These are phyloP conservation scores for Lasioglossum pauxillum DNA, from an alignment of 2,888 invertebrate species.

Conservation along the genomic window DNA sequence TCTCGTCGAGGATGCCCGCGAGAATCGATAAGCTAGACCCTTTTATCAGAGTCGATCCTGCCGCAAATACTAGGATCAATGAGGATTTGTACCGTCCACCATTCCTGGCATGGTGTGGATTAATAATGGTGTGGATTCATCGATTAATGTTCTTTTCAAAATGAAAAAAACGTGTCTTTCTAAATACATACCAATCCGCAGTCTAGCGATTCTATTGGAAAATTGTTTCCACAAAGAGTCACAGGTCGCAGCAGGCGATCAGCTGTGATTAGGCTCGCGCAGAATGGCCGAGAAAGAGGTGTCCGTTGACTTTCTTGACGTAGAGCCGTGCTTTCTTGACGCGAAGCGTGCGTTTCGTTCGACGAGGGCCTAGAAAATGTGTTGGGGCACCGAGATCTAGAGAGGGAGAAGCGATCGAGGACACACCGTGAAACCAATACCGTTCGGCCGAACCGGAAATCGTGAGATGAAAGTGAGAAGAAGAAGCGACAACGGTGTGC, in stretches of 20 bases:
- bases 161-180: not conserved
- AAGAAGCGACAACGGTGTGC: constrained; percentile 8
- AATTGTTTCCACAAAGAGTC: not conserved
- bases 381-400: not conserved
- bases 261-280: not conserved
- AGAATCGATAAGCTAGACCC: not conserved
- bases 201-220: not conserved
- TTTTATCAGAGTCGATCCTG: not conserved
- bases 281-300: not conserved
- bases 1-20: not conserved
- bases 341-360: not conserved
- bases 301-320: not conserved
- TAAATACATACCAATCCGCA: too few relatives aligned
- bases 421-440: constrained; percentile 45
- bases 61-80: too few relatives aligned
- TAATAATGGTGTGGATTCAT: not conserved
- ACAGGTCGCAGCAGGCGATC: not conserved
- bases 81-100: too few relatives aligned
- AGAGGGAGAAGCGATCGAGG: constrained; percentile 37
- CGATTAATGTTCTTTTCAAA: not conserved
- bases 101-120: too few relatives aligned
- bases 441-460: constrained; percentile 50
- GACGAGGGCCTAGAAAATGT: not conserved
- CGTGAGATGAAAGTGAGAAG: constrained; percentile 58
- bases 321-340: not conserved